These are phyloP conservation scores for Cephonodes hylas DNA, from an alignment of 2,888 invertebrate genomes.

Conservation along the genomic window DNA sequence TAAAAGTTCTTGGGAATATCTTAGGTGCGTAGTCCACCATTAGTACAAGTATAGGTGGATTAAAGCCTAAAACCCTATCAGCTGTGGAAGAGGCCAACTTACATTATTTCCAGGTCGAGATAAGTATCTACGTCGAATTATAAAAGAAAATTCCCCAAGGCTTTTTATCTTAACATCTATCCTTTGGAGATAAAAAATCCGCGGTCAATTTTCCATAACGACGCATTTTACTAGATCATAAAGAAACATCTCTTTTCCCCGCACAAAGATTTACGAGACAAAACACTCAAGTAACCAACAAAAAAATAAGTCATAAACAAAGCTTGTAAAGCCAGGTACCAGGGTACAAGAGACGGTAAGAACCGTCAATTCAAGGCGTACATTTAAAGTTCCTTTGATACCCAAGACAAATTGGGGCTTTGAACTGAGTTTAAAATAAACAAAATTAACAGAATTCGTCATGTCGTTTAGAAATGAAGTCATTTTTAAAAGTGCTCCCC, in stretches of 20 bases:
- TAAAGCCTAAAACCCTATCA: no score
- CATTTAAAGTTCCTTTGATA: conserved; percentile 11
- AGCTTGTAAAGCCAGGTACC: conserved; percentile 2
- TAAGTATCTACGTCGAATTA: background rate
- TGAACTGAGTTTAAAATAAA: conserved; percentile 30
- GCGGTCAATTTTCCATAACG: conserved; percentile 9
- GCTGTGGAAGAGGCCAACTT: no score
- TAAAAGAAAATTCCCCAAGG: background rate
- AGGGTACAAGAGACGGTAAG: background rate
- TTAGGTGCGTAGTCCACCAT: no score
- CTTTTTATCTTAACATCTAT: conserved; percentile 4
- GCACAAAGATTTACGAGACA: conserved; percentile 3
- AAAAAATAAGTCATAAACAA: conserved; percentile 6
- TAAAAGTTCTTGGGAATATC: no score
- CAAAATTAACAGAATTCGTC: conserved; percentile 57
- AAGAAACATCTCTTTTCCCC: background rate
- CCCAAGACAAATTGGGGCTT: conserved; percentile 32
- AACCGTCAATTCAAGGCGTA: conserved; percentile 22
- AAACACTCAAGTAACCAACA: background rate
- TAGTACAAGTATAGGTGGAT: no score
- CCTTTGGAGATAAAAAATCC: conserved; percentile 1
- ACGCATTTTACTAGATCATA: background rate
- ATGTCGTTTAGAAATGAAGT: conserved; percentile 56
- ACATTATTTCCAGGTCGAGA: no score
- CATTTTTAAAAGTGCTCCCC: conserved; percentile 64